phyloP scores from a whole-genome alignment of 2,888 invertebrate genomes.

The Xestoiulus laeticollis region DNA sequence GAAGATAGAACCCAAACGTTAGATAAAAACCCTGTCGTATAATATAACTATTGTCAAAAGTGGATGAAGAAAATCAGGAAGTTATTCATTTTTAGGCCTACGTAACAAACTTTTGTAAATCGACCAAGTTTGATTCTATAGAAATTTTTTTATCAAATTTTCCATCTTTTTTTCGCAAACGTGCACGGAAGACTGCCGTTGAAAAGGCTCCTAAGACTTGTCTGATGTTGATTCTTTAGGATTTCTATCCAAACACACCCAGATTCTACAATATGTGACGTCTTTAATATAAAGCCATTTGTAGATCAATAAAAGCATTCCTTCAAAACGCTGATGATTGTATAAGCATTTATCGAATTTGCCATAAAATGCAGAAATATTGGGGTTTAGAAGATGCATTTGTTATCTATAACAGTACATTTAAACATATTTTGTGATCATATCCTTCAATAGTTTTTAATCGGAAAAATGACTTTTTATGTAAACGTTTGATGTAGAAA shows the following conservation, averaged over 20 bases:
- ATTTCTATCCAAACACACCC: not conserved
- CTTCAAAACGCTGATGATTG: not conserved
- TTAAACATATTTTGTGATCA: too few relatives aligned
- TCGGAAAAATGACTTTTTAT: too few relatives aligned
- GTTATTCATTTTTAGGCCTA: constrained; percentile 5
- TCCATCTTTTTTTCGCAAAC: not conserved
- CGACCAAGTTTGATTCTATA: constrained; percentile 14
- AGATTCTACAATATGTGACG: not conserved
- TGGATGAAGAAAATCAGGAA: not conserved
- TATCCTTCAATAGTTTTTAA: too few relatives aligned
- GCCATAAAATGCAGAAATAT: not conserved
- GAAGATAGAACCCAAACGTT: not conserved
- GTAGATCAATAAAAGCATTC: not conserved
- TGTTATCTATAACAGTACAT: too few relatives aligned
- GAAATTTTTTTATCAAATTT: constrained; percentile 14
- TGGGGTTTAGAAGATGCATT: not conserved
- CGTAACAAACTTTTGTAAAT: constrained; percentile 33
- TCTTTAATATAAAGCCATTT: not conserved
- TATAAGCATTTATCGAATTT: not conserved
- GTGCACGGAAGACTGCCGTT: not conserved
- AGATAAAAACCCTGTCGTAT: not conserved
- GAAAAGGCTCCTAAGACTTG: not conserved
- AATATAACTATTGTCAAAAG: not conserved
- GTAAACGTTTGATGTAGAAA: too few relatives aligned
- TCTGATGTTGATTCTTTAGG: not conserved